A percentile compares a stretch with the other conserved stretches of the same genome.
Evolutionary conservation across 2,888 invertebrate genomes (phyloP).

Genomic region (Drosophila monieri): DNA sequence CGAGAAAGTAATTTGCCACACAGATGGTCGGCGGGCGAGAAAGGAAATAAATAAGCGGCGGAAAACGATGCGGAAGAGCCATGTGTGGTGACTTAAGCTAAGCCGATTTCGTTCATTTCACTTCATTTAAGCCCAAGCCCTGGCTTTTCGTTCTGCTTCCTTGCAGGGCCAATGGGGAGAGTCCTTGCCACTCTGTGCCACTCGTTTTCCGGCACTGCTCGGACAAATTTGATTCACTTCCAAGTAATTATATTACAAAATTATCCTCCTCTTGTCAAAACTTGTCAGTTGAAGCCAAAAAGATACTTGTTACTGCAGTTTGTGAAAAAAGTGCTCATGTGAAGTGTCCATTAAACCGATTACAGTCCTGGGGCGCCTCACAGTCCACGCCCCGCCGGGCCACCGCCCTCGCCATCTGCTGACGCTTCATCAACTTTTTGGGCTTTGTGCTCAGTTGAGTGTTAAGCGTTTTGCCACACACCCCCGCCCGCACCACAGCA

Average conservation of each 20-base stretch:
- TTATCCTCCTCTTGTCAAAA: not conserved
- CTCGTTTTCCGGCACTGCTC: too few relatives aligned
- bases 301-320: slow-evolving; percentile 22
- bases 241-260: not conserved
- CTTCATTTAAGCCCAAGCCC: slow-evolving; percentile 55
- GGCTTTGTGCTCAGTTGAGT: slow-evolving; percentile 57
- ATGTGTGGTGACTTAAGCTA: slow-evolving; percentile 52
- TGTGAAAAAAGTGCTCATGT: slow-evolving; percentile 38
- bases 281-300: not conserved
- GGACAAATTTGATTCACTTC: not conserved
- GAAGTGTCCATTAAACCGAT: slow-evolving; percentile 54
- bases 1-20: slow-evolving; percentile 50
- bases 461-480: slow-evolving; percentile 59
- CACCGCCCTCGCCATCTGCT: not conserved
- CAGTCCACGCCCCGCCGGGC: slow-evolving; percentile 6
- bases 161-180: slow-evolving; percentile 26
- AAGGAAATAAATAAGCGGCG: slow-evolving; percentile 1
- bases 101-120: slow-evolving; percentile 64
- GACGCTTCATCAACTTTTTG: slow-evolving; percentile 23
- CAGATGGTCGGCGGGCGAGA: slow-evolving; percentile 1
- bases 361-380: slow-evolving; percentile 52
- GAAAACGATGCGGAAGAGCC: slow-evolving; percentile 7
- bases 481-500: not conserved
- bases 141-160: not conserved
- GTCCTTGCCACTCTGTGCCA: not conserved